Evolutionary conservation across 2,113 vertebrate species (phyloP), one percentile per base, ranked within the genome.

Genomic region (Entelurus aequoreus): DNA sequence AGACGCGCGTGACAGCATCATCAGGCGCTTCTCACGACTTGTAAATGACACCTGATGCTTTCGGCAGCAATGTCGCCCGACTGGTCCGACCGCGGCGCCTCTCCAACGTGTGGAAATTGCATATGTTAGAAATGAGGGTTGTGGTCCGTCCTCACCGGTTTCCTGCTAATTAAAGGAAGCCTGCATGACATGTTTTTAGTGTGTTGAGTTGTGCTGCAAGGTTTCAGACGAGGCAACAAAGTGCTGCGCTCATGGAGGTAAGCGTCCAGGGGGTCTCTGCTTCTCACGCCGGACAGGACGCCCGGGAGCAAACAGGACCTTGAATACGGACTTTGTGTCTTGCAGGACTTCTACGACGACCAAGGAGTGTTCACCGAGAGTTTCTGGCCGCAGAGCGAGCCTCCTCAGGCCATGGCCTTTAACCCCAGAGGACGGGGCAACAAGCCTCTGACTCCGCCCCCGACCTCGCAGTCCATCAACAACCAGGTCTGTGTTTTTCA

Each of bases 371-470:
- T 94, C 12, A 74, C 90, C 0, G 92, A 93, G 7, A 84, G 88
- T 10, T 96, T 94, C 61, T 89, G 94, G 75, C 86, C 94, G 0
- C 92, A 94, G 8, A 89, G 90, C 0, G 82, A 88, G 1, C 52
- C 82, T 1, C 66, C 87, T 55, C 84, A 88, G 64, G 54, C 87
- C 61, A 84, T 92, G 84, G 73, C 84, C 6, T 90, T 90, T 40
- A 90, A 90, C 73, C 84, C 87, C 58, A 79, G 90, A 74, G 85
- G 83, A 46, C 40, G 89, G 36, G 83, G 86, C 63, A 90, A 76
- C 81, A 92, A 92, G 75, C 87, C 88, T 1, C 54, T 88, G 72
- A 85, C 88, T 62, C 90, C 91, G 0, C 78, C 89, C 55, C 78
- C 86, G 4, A 80, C 87, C 54, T 74, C 90, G 1, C 88, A 90